A percentile compares a stretch with the other conserved stretches of the same genome.
phyloP scores from a whole-genome alignment of 2,797 vertebrate species.

The Sylvia borin region DNA sequence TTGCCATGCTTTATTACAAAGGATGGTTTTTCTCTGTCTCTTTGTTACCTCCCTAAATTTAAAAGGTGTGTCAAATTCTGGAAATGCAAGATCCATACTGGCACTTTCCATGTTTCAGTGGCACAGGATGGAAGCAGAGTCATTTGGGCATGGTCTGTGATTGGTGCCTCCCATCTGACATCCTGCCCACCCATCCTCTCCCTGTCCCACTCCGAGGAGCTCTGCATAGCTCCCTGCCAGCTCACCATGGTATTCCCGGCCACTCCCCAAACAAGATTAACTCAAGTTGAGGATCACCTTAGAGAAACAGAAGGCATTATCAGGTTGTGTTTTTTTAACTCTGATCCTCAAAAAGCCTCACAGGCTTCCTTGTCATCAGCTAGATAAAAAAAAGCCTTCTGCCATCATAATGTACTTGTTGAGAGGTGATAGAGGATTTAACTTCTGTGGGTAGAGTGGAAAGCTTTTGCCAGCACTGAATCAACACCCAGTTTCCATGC shows the following conservation, averaged over 20 bases:
- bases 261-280: background rate
- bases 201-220: background rate
- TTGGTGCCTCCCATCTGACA: background rate
- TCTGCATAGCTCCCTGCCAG: background rate
- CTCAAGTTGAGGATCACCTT: background rate
- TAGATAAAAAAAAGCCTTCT: background rate
- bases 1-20: background rate
- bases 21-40: background rate
- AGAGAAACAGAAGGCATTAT: background rate
- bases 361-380: slow-evolving; percentile 36
- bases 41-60: background rate
- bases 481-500: background rate
- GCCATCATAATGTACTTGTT: background rate
- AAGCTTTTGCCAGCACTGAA: slow-evolving; percentile 7
- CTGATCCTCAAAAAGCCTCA: background rate
- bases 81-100: background rate
- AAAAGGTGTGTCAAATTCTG: background rate
- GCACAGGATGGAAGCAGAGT: background rate
- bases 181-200: slow-evolving; percentile 14
- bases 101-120: background rate
- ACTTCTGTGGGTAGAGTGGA: background rate
- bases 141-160: rapidly evolving
- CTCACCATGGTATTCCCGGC: background rate
- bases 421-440: background rate
- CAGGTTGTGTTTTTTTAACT: background rate